Conservation (phyloP, 2,888 invertebrate species). For the Calliopum simillimum region DNA sequence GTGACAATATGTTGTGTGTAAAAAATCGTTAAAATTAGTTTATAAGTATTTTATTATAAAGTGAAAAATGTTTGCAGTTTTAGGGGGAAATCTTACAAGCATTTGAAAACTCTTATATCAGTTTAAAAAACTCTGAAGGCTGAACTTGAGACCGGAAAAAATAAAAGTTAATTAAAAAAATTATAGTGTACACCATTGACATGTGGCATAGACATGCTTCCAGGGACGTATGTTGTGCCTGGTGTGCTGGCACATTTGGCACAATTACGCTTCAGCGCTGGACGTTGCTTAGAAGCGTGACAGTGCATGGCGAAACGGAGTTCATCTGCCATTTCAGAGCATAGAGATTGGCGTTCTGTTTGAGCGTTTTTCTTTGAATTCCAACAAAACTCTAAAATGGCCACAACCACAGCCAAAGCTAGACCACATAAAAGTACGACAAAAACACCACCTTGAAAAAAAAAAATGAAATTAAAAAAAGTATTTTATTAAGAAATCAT, state of each 20-base stretch:
- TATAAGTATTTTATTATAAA: too few species aligned
- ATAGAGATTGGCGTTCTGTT: slow-evolving; percentile 86
- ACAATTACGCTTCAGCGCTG: slow-evolving; percentile 82
- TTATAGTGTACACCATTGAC: slow-evolving; percentile 62
- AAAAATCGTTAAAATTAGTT: too few species aligned
- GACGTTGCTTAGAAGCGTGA: slow-evolving; percentile 83
- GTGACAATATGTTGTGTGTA: too few species aligned
- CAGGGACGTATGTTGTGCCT: slow-evolving; percentile 77
- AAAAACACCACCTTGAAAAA: slow-evolving; percentile 84
- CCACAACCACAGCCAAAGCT: slow-evolving; percentile 89
- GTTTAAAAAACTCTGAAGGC: not conserved
- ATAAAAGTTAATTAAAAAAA: slow-evolving; percentile 59
- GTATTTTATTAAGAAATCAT: too few species aligned
- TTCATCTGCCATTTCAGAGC: slow-evolving; percentile 95
- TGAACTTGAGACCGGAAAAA: not conserved
- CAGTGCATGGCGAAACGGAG: slow-evolving; percentile 91
- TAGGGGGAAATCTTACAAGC: too few species aligned
- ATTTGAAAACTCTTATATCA: not conserved
- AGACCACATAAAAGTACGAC: slow-evolving; percentile 94
- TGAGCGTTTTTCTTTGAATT: slow-evolving; percentile 90
- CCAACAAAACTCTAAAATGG: slow-evolving; percentile 95
- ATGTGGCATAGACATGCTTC: slow-evolving; percentile 56
- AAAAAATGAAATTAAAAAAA: slow-evolving; percentile 20
- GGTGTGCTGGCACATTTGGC: slow-evolving; percentile 76
- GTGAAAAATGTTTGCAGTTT: too few species aligned